Evolutionary conservation across 2,888 invertebrate genomes (phyloP).

Genomic region (Noctua fimbriata): DNA sequence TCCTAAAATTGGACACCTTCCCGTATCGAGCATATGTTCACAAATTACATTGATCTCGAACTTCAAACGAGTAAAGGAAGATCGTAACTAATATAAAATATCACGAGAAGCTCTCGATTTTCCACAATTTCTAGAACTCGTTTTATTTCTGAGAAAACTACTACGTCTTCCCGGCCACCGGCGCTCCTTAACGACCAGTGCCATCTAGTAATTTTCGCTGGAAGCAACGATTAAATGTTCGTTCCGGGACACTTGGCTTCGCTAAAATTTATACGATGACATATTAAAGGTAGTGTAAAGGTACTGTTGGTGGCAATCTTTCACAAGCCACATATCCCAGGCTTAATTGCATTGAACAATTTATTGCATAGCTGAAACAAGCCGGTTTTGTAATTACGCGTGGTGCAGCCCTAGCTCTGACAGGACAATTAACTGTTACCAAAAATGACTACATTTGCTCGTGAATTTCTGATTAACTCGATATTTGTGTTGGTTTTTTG

Average conservation of each 20-base stretch:
- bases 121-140: conserved; percentile 48
- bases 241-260: conserved; percentile 55
- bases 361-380: conserved; percentile 78
- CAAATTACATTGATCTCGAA: conserved; percentile 43
- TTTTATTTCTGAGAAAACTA: conserved; percentile 54
- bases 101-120: conserved; percentile 46
- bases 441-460: conserved; percentile 65
- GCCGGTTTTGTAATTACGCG: conserved; percentile 77
- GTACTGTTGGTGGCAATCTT: conserved; percentile 63
- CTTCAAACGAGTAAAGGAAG: conserved; percentile 25
- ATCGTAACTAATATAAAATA: conserved; percentile 53
- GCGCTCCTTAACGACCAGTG: conserved; percentile 66
- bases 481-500: conserved; percentile 37
- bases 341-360: conserved; percentile 80
- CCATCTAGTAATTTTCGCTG: conserved; percentile 68
- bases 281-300: conserved; percentile 66
- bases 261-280: conserved; percentile 70
- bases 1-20: conserved; percentile 47
- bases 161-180: conserved; percentile 54
- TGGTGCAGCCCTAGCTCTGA: conserved; percentile 67
- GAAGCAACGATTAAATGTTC: conserved; percentile 64
- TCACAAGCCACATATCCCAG: conserved; percentile 74
- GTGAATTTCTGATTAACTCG: conserved; percentile 52
- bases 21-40: conserved; percentile 42
- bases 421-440: conserved; percentile 76